Conservation (phyloP, 92 coral and sea anemone species). For the Hydrozoanthus gracilis region DNA sequence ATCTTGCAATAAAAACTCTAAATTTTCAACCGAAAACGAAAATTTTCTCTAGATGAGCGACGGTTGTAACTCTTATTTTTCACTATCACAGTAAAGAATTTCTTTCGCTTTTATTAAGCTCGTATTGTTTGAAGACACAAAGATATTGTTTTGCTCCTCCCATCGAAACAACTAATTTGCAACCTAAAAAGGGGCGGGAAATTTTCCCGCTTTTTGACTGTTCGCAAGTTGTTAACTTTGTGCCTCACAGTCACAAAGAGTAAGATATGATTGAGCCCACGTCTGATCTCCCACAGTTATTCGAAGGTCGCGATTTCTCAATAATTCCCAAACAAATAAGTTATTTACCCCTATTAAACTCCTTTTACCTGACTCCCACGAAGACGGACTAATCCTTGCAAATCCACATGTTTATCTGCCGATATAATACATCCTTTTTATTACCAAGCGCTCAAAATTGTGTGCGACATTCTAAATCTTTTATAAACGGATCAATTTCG, state of each 20-base stretch:
- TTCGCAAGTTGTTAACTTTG: not conserved
- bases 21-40: no score
- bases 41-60: no score
- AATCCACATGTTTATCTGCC: not conserved
- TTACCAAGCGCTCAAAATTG: not conserved
- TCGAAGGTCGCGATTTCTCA: not conserved
- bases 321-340: not conserved
- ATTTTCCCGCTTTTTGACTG: not conserved
- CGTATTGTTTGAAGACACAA: not conserved
- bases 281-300: not conserved
- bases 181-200: slow-evolving; percentile 4
- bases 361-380: slow-evolving; percentile 23
- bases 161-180: not conserved
- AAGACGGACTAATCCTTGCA: not conserved
- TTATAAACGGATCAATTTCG: not conserved
- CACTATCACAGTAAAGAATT: not conserved
- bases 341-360: not conserved
- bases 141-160: not conserved
- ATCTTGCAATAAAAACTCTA: not conserved
- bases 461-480: not conserved
- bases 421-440: not conserved
- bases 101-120: not conserved
- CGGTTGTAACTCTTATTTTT: no score
- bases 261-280: not conserved
- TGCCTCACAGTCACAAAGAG: no score